Evolutionary conservation across 2,888 invertebrate species (phyloP), one percentile per base, ranked within the genome.

Genomic region (Theretra japonica): DNA sequence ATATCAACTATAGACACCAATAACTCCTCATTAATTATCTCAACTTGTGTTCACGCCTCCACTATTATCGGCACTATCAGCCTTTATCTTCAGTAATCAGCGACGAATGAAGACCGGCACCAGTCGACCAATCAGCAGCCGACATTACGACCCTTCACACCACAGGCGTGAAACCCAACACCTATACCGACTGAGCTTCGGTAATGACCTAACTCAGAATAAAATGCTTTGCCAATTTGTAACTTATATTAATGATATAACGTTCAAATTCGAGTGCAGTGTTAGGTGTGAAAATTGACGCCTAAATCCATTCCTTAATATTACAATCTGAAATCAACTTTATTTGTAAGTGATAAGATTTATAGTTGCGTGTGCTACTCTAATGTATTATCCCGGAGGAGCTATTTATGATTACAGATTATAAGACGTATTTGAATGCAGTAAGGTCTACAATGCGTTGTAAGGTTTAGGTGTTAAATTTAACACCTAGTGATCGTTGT

Each of bases 231-330:
- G 8, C 19, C 0, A 84, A 80, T 76, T 41, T 78, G 3, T 5
- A 79, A 79, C 75, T 50, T 88, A 73, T 0, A 0, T 0, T 0
- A 0, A 0, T 0, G 0, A 0, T 0, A 72, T 79, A 92, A 70
- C 74, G 85, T 77, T 72, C 21, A 80, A 60, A 79, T 75, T 88
- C 0, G 4, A 30, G 68, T 80, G 78, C 2, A 6, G 1, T 0
- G 21, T 21, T 70, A 93, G 93, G 94, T 94, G 94, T 94, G 94
- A 94, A 93, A 93, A 91, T 90, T 94, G 86, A 94, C 94, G 93
- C 93, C 91, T 92, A 72, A 72, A 69, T 28, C 25, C n/a, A 50
- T 50, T 50, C 50, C 60, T 11, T 15, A 19, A 25, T 60, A 15
- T 19, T 21, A 23, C 48, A 53, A 53, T n/a, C n/a, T 72, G 28